Percentiles rank a stretch among this genome's conserved stretches.
These are phyloP conservation scores for Papilio helenus DNA, from an alignment of 1,140 invertebrate genomes.

Conservation along the genomic window DNA sequence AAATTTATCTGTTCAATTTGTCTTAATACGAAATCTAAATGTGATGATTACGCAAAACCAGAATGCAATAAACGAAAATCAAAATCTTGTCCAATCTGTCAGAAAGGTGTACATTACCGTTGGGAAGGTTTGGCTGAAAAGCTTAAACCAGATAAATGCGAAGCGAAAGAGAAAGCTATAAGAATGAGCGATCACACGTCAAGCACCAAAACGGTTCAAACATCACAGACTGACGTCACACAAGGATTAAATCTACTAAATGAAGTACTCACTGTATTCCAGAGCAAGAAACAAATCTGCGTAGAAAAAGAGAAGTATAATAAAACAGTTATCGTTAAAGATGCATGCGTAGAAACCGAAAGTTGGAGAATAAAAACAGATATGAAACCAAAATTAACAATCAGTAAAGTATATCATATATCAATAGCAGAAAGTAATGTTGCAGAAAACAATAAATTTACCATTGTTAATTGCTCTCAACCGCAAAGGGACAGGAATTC, in stretches of 20 bases:
- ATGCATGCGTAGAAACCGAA: conserved; percentile 55
- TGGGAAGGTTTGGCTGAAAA: conserved; percentile 22
- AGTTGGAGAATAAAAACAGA: conserved; percentile 31
- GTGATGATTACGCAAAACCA: conserved; percentile 40
- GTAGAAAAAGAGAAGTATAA: conserved; percentile 41
- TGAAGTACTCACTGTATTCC: conserved; percentile 71
- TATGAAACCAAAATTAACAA: conserved; percentile 48
- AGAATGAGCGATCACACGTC: not conserved
- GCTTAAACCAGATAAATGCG: conserved; percentile 14
- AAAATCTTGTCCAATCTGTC: conserved; percentile 60
- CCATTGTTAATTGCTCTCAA: conserved; percentile 54
- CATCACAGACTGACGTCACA: conserved; percentile 54
- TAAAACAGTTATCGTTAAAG: conserved; percentile 59
- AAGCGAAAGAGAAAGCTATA: conserved; percentile 13
- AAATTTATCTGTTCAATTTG: conserved; percentile 66
- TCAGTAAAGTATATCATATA: conserved; percentile 56
- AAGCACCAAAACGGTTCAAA: conserved; percentile 54
- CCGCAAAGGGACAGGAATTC: conserved; percentile 45
- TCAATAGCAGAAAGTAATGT: conserved; percentile 53
- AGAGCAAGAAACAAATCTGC: conserved; percentile 62
- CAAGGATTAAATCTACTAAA: conserved; percentile 65
- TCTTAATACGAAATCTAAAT: conserved; percentile 53
- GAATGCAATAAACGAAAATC: conserved; percentile 48
- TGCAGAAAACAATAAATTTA: conserved; percentile 51
- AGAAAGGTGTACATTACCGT: conserved; percentile 38